phyloP scores from a whole-genome alignment of 1,140 invertebrate species.

The Drosophila pectinifera region DNA sequence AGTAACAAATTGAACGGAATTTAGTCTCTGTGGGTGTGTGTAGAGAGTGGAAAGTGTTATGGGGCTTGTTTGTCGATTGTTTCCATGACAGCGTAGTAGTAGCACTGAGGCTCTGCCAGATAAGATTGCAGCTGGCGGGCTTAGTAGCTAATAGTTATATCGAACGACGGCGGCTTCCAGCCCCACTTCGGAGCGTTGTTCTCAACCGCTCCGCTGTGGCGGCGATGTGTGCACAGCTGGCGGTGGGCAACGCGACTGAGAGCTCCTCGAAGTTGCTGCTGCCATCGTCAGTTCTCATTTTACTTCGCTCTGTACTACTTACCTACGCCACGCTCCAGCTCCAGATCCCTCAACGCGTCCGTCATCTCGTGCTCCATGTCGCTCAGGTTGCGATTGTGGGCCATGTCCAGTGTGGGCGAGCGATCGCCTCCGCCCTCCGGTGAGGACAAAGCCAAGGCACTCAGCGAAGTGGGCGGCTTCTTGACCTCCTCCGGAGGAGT shows the following conservation, averaged over 20 bases:
- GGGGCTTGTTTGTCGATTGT: conserved; percentile 65
- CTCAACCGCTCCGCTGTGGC: conserved; percentile 1
- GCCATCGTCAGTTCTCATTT: conserved; percentile 8
- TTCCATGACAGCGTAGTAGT: conserved; percentile 65
- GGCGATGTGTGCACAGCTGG: conserved; percentile 53
- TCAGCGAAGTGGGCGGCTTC: conserved; percentile 60
- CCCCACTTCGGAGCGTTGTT: conserved; percentile 34
- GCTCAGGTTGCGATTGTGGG: conserved; percentile 90
- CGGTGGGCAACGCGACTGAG: conserved; percentile 45
- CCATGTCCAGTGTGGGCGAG: conserved; percentile 90
- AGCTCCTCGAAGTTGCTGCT: background rate
- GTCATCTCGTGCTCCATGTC: conserved; percentile 90
- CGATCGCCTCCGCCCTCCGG: conserved; percentile 79
- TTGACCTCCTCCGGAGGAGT: background rate
- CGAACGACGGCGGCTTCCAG: conserved; percentile 9
- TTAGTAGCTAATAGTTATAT: conserved; percentile 37
- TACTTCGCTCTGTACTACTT: conserved; percentile 27
- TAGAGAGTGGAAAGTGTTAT: conserved; percentile 36
- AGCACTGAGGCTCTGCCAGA: conserved; percentile 38
- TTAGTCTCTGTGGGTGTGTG: conserved; percentile 18
- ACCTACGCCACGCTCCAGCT: conserved; percentile 71
- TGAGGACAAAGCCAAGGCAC: conserved; percentile 52
- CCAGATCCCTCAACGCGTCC: conserved; percentile 88
- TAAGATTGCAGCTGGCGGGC: conserved; percentile 63
- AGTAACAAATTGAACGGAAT: conserved; percentile 58